phyloP scores from a whole-genome alignment of 2,888 invertebrate genomes.

The Drosophila diplacantha region DNA sequence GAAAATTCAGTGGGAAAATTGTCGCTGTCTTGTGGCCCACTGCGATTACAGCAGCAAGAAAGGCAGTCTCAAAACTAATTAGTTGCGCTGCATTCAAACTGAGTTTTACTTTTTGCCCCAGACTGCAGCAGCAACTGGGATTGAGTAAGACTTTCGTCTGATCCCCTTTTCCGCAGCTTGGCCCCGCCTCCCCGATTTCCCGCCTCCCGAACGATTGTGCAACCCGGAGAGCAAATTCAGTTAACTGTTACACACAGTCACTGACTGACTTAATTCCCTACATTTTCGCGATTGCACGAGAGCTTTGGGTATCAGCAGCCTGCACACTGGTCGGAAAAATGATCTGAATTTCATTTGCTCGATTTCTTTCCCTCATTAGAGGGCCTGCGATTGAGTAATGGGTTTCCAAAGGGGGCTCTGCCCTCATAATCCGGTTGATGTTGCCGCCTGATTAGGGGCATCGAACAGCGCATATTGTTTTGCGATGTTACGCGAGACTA shows the following conservation, averaged over 20 bases:
- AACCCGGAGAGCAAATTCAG: conserved; percentile 64
- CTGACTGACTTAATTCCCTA: conserved; percentile 72
- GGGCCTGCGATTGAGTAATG: conserved; percentile 18
- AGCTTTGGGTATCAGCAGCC: conserved; percentile 8
- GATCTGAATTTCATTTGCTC: conserved; percentile 10
- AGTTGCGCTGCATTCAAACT: conserved; percentile 65
- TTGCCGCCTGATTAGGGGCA: conserved; percentile 35
- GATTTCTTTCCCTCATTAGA: background rate
- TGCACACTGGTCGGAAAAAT: conserved; percentile 21
- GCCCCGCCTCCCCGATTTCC: conserved; percentile 13
- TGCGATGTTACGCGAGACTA: conserved; percentile 33
- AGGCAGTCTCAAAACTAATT: conserved; percentile 62
- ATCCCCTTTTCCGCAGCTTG: conserved; percentile 36
- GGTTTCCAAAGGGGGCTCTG: conserved; percentile 11
- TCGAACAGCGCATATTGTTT: conserved; percentile 27
- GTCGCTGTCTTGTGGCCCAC: conserved; percentile 52
- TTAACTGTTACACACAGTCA: conserved; percentile 69
- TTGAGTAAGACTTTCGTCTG: conserved; percentile 57
- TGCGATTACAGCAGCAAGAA: conserved; percentile 49
- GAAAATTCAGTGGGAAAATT: conserved; percentile 71
- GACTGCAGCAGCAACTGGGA: conserved; percentile 42
- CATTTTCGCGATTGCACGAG: conserved; percentile 50
- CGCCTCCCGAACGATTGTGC: conserved; percentile 53
- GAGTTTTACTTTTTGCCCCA: conserved; percentile 52
- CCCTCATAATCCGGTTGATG: conserved; percentile 29